phyloP scores from a whole-genome alignment of 2,888 invertebrate species.

The Palloptera scutellata region DNA sequence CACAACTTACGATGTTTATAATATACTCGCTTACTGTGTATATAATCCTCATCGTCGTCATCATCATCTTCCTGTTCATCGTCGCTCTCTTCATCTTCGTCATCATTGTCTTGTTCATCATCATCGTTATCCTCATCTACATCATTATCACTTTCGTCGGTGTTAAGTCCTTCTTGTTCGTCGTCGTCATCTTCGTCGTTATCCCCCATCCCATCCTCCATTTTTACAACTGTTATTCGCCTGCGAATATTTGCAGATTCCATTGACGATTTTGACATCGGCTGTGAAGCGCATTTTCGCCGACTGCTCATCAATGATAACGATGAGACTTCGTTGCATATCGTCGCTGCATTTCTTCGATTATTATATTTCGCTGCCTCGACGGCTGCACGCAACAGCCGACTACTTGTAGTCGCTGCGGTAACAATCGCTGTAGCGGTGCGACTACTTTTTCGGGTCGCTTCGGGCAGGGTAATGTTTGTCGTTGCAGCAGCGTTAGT shows the following conservation, averaged over 20 bases:
- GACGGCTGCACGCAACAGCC: slow-evolving; percentile 49
- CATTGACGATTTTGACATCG: slow-evolving; percentile 15
- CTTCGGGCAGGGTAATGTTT: slow-evolving; percentile 43
- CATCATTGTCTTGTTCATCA: slow-evolving; percentile 25
- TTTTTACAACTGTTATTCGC: slow-evolving; percentile 45
- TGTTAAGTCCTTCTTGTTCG: slow-evolving; percentile 26
- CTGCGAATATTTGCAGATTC: slow-evolving; percentile 13
- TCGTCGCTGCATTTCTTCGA: slow-evolving; percentile 8
- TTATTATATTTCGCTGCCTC: slow-evolving; percentile 45
- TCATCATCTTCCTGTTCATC: slow-evolving; percentile 33
- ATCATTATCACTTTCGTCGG: slow-evolving; percentile 35
- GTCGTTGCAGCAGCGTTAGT: slow-evolving; percentile 26
- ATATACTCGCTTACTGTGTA: slow-evolving; percentile 8
- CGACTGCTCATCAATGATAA: not conserved
- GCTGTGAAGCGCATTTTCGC: not conserved
- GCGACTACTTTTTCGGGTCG: slow-evolving; percentile 58
- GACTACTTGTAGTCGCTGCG: slow-evolving; percentile 58
- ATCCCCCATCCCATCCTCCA: slow-evolving; percentile 65
- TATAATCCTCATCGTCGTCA: slow-evolving; percentile 34
- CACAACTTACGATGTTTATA: slow-evolving; percentile 7
- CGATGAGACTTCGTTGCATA: slow-evolving; percentile 17
- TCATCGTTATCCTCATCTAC: slow-evolving; percentile 36
- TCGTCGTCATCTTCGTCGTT: slow-evolving; percentile 34
- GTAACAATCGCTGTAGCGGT: slow-evolving; percentile 58
- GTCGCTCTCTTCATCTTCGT: slow-evolving; percentile 35